A percentile compares a stretch with the other conserved stretches of the same genome.
These are phyloP conservation scores for Amphipoea oculea DNA, from an alignment of 2,888 invertebrate genomes.

Conservation along the genomic window DNA sequence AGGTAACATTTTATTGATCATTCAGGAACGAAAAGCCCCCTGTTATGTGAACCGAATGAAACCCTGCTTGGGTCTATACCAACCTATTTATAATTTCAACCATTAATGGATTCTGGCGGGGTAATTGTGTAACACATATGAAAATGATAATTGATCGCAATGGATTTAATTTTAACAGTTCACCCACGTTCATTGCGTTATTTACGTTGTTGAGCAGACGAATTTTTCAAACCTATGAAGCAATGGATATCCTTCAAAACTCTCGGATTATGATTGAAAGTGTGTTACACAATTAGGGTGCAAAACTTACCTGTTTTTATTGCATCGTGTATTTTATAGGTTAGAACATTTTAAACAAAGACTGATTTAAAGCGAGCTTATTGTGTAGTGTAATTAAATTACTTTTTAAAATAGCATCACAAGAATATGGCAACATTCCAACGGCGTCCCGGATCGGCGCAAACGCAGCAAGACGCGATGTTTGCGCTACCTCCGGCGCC, in stretches of 20 bases:
- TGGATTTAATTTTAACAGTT: not conserved
- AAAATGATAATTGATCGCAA: not conserved
- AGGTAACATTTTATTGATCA: conserved; percentile 39
- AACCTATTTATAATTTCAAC: conserved; percentile 1
- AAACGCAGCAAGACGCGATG: conserved; percentile 77
- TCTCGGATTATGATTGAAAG: not conserved
- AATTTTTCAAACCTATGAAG: not conserved
- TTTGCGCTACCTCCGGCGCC: conserved; percentile 77
- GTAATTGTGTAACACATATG: not conserved
- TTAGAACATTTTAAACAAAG: not conserved
- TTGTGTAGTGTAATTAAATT: not conserved
- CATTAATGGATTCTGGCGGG: conserved; percentile 5
- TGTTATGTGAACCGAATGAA: conserved; percentile 24
- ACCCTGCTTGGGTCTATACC: conserved; percentile 5
- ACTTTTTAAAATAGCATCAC: conserved; percentile 82
- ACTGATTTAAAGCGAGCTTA: not conserved
- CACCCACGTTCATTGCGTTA: not conserved
- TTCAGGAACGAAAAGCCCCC: conserved; percentile 20
- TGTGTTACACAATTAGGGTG: not conserved
- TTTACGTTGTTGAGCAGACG: not conserved
- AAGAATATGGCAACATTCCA: conserved; percentile 90
- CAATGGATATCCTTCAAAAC: not conserved
- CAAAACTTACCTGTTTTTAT: not conserved
- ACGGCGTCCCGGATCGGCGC: conserved; percentile 72
- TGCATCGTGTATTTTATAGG: conserved; percentile 38